Base-by-base conservation (phyloP, 1,140 invertebrate genomes). In the Pseudoatta argentina region DNA sequence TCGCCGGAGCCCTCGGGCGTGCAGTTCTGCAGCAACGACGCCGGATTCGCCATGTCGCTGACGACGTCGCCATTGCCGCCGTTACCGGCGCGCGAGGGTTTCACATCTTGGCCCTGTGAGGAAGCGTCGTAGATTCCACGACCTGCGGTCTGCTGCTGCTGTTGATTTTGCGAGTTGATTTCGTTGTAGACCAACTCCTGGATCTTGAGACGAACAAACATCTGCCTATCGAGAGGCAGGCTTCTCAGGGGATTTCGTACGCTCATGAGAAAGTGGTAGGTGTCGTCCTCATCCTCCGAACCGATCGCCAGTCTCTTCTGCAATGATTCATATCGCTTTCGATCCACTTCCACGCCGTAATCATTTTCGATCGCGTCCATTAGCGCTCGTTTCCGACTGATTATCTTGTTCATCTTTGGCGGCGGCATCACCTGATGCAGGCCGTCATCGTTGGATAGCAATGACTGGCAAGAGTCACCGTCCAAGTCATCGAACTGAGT, bases 251-350 rank as follows among this genome's bases (percentile, higher is more conserved):
- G 93, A 72, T 92, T 93, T 14, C 92, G 78, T 0, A 94, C 88
- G 79, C 93, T 94, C 93, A 94, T 93, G 0, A 94, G 87, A 63
- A 94, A 94, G 30, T 94, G 93, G 82, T 93, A 94, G 73, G 93
- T 93, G 18, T 94, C 91, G 71, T 94, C 93, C 16, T 93, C 90
- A 10, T 93, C 88, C 12, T 93, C 92, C 27, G 91, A 73, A 0
- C 85, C 81, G 0, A 76, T 53, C 12, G 69, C 78, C 53, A 91
- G 27, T 7, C 91, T 89, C 14, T 91, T 91, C 6, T 92, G 90
- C 24, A 91, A 16, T n/a, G 73, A 83, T 34, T 92, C 91, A 67
- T 89, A 91, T 16, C 92, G 85, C 64, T 91, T 92, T 0, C 92
- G 82, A 4, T 93, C 92, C 3, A 89, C 64, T 1, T 91, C 90